Conservation (phyloP, 1,140 invertebrate genomes). For the Megalopta genalis region DNA sequence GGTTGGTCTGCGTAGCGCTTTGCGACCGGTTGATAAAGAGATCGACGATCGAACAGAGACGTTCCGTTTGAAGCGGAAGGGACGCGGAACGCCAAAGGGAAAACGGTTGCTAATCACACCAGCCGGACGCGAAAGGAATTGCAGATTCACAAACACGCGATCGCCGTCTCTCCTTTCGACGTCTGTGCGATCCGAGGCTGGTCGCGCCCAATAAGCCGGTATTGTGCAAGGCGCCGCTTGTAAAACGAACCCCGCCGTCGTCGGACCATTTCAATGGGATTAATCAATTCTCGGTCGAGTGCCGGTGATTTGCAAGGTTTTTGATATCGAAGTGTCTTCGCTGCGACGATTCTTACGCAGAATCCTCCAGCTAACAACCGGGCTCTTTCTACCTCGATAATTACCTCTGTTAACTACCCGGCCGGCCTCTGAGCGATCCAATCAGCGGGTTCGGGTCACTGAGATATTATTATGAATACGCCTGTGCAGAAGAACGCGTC, state of each 20-base stretch:
- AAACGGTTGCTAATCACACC: conserved; percentile 29
- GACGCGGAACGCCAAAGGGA: conserved; percentile 6
- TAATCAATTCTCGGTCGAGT: conserved; percentile 41
- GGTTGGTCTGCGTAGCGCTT: too few species aligned
- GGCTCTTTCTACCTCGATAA: conserved; percentile 21
- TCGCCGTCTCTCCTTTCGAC: background rate
- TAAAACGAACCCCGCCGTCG: conserved; percentile 15
- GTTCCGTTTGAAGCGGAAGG: conserved; percentile 8
- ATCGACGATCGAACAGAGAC: conserved; percentile 34
- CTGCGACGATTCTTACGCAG: conserved; percentile 47
- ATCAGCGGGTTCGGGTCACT: conserved; percentile 14
- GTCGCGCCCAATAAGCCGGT: conserved; percentile 19
- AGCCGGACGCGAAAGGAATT: conserved; percentile 33
- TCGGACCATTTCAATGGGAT: conserved; percentile 8
- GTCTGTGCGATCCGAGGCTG: conserved; percentile 1
- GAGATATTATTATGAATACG: conserved; percentile 23
- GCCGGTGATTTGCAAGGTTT: conserved; percentile 29
- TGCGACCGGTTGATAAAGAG: conserved; percentile 17
- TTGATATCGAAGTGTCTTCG: conserved; percentile 31
- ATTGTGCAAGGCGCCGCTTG: conserved; percentile 9
- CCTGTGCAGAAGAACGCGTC: background rate
- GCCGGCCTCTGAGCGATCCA: conserved; percentile 2
- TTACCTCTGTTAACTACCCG: conserved; percentile 41
- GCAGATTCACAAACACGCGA: conserved; percentile 35
- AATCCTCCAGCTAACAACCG: conserved; percentile 29